A percentile compares a stretch with the other conserved stretches of the same genome.
phyloP scores from a whole-genome alignment of 2,888 invertebrate genomes.

The Drosophila anceps region DNA sequence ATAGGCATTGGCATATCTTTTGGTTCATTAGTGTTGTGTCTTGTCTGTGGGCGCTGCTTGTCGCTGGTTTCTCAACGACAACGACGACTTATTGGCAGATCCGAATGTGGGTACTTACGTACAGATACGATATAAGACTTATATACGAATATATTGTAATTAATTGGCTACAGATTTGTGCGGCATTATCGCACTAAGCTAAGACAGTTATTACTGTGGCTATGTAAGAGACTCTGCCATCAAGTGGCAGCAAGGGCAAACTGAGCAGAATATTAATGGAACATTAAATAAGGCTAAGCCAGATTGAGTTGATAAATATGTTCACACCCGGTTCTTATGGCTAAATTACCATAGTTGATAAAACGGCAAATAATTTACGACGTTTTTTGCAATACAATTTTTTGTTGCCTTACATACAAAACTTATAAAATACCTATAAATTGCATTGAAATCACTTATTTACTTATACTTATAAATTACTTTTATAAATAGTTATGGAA shows the following conservation, averaged over 20 bases:
- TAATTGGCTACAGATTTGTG: conserved; percentile 71
- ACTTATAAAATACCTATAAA: not conserved
- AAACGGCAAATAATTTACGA: not conserved
- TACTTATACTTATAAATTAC: too few relatives aligned
- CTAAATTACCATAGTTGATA: not conserved
- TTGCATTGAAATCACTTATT: not conserved
- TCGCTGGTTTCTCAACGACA: conserved; percentile 22
- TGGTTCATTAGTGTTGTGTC: conserved; percentile 72
- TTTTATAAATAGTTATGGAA: too few relatives aligned
- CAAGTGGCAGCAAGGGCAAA: conserved; percentile 16
- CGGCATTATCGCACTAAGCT: conserved; percentile 58
- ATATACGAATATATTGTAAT: conserved; percentile 49
- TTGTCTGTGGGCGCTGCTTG: conserved; percentile 68
- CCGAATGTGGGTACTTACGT: conserved; percentile 56
- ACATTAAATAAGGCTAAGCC: conserved; percentile 25
- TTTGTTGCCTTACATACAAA: not conserved
- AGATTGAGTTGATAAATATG: conserved; percentile 19
- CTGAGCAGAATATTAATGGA: conserved; percentile 7
- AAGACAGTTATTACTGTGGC: conserved; percentile 43
- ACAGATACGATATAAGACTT: conserved; percentile 14
- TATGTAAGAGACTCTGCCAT: conserved; percentile 15
- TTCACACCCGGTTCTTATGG: conserved; percentile 18
- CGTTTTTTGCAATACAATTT: not conserved
- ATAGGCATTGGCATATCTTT: conserved; percentile 73
- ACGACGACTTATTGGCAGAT: conserved; percentile 70